Evolutionary conservation across 2,888 invertebrate species (phyloP).

Genomic region (Eupithecia dodoneata): DNA sequence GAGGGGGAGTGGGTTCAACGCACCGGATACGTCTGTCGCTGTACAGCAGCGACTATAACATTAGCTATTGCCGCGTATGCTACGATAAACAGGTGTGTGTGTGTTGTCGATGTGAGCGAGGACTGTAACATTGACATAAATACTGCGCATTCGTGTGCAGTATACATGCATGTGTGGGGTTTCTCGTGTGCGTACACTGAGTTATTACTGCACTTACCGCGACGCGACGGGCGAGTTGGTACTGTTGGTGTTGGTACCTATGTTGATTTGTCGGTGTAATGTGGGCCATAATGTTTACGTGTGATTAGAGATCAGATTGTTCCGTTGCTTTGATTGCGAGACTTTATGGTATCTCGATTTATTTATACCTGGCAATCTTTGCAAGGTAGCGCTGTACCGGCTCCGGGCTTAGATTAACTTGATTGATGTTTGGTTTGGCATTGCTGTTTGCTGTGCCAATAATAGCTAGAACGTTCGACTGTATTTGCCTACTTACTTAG

Average conservation of each 20-base stretch:
- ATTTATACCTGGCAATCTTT: constrained; percentile 32
- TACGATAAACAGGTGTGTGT: constrained; percentile 71
- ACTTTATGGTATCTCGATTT: constrained; percentile 48
- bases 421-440: constrained; percentile 11
- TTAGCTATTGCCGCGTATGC: constrained; percentile 53
- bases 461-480: constrained; percentile 3
- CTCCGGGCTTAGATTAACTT: constrained; percentile 16
- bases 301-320: constrained; percentile 63
- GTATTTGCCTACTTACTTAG: background rate
- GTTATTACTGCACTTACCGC: constrained; percentile 64
- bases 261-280: constrained; percentile 68
- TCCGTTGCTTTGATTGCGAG: constrained; percentile 62
- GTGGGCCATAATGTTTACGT: constrained; percentile 73
- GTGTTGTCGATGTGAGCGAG: constrained; percentile 53
- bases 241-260: constrained; percentile 53
- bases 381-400: background rate
- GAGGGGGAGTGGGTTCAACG: constrained; percentile 73
- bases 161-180: constrained; percentile 44
- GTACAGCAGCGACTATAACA: constrained; percentile 53
- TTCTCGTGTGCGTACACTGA: constrained; percentile 54
- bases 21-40: constrained; percentile 81
- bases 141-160: constrained; percentile 66
- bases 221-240: constrained; percentile 56
- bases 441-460: constrained; percentile 12
- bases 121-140: constrained; percentile 82